Base-by-base conservation (phyloP, 2,888 invertebrate genomes). In the Drosophila silvestris region DNA sequence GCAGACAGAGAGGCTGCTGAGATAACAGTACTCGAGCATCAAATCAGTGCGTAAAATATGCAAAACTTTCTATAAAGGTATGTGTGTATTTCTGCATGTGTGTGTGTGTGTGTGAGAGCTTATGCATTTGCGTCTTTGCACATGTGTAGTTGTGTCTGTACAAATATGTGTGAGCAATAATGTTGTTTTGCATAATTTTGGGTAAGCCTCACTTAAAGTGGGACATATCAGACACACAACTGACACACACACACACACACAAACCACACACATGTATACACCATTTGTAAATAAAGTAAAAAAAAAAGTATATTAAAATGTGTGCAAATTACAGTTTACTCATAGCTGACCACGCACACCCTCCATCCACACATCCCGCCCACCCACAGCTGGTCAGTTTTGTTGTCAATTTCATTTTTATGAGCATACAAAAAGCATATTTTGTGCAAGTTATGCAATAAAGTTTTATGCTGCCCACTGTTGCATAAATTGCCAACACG, bases 131-230 rank as follows among this genome's bases (percentile, higher is more conserved):
- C 22, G 47, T 53, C 44, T 69, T 57, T 63, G 52, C 56, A 77
- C 74, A 70, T 66, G 10, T 41, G 19, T 65, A 37, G 14, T 33
- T 56, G 26, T 65, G 44, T 57, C 32, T 77, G 56, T 62, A 37
- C 37, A 37, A 19, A 56, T 75, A 30, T 50, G 50, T 75, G 61
- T 78, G 77, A 63, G 83, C 70, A 79, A 79, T 84, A 84, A 84
- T 87, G 54, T 80, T 86, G 81, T 79, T 88, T 79, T 90, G 90
- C 90, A 90, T 89, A 90, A 89, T 86, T 84, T 83, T 65, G 66
- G 71, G 58, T 82, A 85, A 89, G 88, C 85, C 62, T 52, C 83
- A 85, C 76, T 85, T 81, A 62, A 63, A 67, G 58, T 71, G 60
- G 67, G 14, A 37, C 52, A 66, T 33, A 65, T 33, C 62, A 59